Evolutionary conservation across 2,113 vertebrate species (phyloP), one percentile per base, ranked within the genome.

Genomic region (Sisor rabdophorus): DNA sequence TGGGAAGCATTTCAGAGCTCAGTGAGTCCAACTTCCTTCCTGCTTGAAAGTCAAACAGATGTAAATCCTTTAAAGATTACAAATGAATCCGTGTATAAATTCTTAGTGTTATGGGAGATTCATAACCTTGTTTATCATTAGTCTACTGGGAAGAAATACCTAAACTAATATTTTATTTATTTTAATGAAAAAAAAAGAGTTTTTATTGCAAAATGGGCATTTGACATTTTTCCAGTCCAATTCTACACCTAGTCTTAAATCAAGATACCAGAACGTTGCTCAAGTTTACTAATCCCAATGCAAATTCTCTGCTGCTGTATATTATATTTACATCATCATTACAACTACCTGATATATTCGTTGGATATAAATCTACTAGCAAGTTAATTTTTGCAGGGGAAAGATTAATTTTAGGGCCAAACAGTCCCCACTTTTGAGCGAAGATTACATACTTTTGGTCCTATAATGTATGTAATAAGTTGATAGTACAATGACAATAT

Each of bases 1-100:
- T 95, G 22, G 94, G 95, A 81, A 98, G 96, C 91, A 95, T 98
- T 90, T 91, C 94, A 0, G 96, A 98, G 64, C 92, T 98, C 85
- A 97, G 96, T 98, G 54, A 94, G 96, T 93, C 7, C 11, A 48
- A 52, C 22, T 30, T 52, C 16, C 15, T 12, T 30, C 16, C 10
- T 10, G 32, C 3, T 36, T 7, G 7, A 3, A 67, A 48, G 6
- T 8, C 63, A 12, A 48, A 24, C 36, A 44, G 20, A 22, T 7
- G 11, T 44, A 10, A 50, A 1, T 7, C 9, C 4, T 52, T 1
- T 1, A 69, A 16, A 69, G 28, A 20, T 1, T 19, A 44, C 8
- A 6, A 16, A 44, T 50, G 2, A 9, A 5, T 26, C 9, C 17
- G 10, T 16, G 16, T 24, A 2, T 47, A 26, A 48, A 47, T 3